A percentile compares a stretch with the other conserved stretches of the same genome.
Conservation (phyloP, 2,888 invertebrate species). For the Phasia obesa region DNA sequence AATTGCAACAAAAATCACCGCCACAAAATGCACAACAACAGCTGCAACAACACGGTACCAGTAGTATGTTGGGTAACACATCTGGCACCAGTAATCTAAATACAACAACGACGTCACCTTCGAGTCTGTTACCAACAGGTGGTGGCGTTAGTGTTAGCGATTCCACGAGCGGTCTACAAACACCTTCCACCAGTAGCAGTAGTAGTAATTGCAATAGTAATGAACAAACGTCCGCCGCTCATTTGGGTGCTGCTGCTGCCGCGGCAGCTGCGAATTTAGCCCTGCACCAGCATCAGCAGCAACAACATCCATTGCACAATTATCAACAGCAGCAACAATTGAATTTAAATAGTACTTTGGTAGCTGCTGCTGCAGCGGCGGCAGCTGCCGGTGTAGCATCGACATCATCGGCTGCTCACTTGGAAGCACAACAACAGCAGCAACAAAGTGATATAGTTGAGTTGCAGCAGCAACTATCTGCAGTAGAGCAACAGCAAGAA, state of each 20-base stretch:
- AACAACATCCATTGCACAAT: conserved; percentile 79
- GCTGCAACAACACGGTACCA: conserved; percentile 71
- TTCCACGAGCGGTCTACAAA: conserved; percentile 73
- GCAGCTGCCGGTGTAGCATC: conserved; percentile 76
- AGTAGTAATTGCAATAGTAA: conserved; percentile 73
- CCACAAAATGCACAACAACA: conserved; percentile 76
- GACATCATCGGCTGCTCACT: conserved; percentile 76
- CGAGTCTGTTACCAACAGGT: conserved; percentile 76
- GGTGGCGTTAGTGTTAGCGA: conserved; percentile 75
- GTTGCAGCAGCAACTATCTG: conserved; percentile 76
- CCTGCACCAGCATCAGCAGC: conserved; percentile 79
- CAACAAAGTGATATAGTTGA: conserved; percentile 77
- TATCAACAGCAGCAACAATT: conserved; percentile 81
- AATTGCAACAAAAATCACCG: conserved; percentile 79
- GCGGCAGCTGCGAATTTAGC: conserved; percentile 81
- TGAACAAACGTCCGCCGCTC: conserved; percentile 77
- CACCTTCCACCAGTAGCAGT: conserved; percentile 71
- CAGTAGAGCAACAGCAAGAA: conserved; percentile 77
- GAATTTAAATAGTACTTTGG: conserved; percentile 78
- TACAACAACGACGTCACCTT: conserved; percentile 76
- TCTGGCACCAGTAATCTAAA: conserved; percentile 77
- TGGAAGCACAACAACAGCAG: conserved; percentile 75
- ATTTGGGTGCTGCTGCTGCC: conserved; percentile 75
- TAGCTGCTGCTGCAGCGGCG: conserved; percentile 76
- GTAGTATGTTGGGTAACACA: conserved; percentile 64